Conservation (phyloP, 1,140 invertebrate genomes). For the Anastrepha obliqua region DNA sequence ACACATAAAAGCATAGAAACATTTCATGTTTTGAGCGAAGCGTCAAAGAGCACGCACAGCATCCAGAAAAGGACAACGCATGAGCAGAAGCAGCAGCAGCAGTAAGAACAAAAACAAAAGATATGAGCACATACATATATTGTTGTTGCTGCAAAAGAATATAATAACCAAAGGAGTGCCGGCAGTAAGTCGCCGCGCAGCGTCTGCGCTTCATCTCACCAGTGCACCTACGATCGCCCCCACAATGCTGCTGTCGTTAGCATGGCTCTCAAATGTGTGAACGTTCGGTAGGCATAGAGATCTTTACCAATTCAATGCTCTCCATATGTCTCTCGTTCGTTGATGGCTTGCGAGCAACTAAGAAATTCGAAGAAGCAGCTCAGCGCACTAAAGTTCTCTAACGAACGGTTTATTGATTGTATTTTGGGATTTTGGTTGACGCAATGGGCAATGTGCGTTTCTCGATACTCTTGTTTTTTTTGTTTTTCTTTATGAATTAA, state of each 20-base stretch:
- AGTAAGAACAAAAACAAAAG: not conserved
- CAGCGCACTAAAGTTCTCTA: too few relatives aligned
- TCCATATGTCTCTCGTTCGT: too few relatives aligned
- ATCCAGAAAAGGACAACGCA: not conserved
- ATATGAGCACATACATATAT: not conserved
- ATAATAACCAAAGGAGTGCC: not conserved
- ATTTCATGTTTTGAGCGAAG: not conserved
- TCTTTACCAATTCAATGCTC: too few relatives aligned
- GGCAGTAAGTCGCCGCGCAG: not conserved
- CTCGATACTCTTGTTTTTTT: not conserved
- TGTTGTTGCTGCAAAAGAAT: not conserved
- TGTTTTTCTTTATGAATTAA: not conserved
- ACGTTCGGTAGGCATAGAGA: not conserved
- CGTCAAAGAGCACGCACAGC: slow-evolving; percentile 23
- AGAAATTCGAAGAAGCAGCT: too few relatives aligned
- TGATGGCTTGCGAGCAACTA: too few relatives aligned
- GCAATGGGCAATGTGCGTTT: not conserved
- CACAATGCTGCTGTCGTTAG: too few relatives aligned
- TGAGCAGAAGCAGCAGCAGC: not conserved
- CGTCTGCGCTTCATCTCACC: not conserved
- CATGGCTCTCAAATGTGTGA: not conserved
- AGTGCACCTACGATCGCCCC: not conserved
- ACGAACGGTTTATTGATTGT: too few relatives aligned
- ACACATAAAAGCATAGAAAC: not conserved
- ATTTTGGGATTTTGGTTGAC: slow-evolving; percentile 34